Percentiles rank a stretch among this genome's conserved stretches.
phyloP scores from a whole-genome alignment of 2,113 vertebrate genomes.

The Channa maculata region DNA sequence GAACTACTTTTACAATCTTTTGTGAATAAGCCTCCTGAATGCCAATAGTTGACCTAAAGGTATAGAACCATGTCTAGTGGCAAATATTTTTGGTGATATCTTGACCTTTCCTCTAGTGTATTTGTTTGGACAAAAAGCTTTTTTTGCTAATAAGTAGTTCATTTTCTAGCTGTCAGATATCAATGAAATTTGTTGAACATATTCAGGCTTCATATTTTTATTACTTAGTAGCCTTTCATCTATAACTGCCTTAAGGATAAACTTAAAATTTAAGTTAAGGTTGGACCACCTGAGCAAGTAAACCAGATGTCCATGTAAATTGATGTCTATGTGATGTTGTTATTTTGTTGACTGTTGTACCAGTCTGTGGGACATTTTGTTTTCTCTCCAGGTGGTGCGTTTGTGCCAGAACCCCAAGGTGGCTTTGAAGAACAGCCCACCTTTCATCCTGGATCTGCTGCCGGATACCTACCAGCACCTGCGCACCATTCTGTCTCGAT shows the following conservation, averaged over 20 bases:
- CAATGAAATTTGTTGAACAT: too few relatives aligned
- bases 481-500: slow-evolving; percentile 91
- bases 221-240: not conserved
- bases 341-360: not conserved
- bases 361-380: not conserved
- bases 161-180: too few relatives aligned
- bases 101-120: not conserved
- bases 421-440: slow-evolving; percentile 97
- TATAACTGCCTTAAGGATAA: not conserved
- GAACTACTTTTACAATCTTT: too few relatives aligned
- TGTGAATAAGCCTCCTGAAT: too few relatives aligned
- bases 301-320: too few relatives aligned
- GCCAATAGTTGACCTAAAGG: too few relatives aligned
- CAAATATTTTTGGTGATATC: too few relatives aligned
- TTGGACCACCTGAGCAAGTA: not conserved
- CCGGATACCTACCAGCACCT: slow-evolving; percentile 98
- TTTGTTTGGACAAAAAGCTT: not conserved
- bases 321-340: not conserved
- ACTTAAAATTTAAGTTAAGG: too few relatives aligned
- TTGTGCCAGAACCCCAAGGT: slow-evolving; percentile 97
- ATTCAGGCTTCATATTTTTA: slow-evolving; percentile 4
- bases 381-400: slow-evolving; percentile 89
- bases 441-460: slow-evolving; percentile 97
- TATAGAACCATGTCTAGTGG: too few relatives aligned
- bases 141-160: too few relatives aligned